Conservation (phyloP, 2,113 vertebrate species). For the Caranx melampygus region DNA sequence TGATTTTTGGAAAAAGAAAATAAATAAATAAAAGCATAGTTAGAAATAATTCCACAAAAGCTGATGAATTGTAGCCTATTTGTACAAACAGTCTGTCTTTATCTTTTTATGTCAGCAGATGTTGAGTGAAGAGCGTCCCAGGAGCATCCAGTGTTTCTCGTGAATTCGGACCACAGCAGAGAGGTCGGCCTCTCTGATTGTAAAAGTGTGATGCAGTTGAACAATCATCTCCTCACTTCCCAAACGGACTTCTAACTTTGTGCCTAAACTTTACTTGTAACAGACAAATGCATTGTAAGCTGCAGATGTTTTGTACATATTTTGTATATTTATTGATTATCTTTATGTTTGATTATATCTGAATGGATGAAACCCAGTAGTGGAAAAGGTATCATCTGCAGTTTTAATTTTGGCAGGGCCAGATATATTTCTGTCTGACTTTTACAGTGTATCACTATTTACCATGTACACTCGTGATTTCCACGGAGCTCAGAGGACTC, state of each 20-base stretch:
- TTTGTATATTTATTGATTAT: slow-evolving; percentile 77
- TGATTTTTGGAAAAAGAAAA: no score
- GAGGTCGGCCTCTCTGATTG: slow-evolving; percentile 80
- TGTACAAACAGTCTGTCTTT: not conserved
- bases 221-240: slow-evolving; percentile 90
- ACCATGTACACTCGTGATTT: slow-evolving; percentile 25
- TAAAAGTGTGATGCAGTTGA: slow-evolving; percentile 86
- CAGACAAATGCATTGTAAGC: slow-evolving; percentile 96
- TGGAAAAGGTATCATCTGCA: slow-evolving; percentile 48
- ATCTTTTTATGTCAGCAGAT: slow-evolving; percentile 35
- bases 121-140: slow-evolving; percentile 26
- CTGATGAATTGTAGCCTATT: not conserved
- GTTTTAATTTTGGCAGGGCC: slow-evolving; percentile 25
- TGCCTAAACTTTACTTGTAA: slow-evolving; percentile 92
- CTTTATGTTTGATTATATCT: slow-evolving; percentile 62
- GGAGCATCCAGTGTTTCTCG: slow-evolving; percentile 47
- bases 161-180: slow-evolving; percentile 69
- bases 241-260: slow-evolving; percentile 90
- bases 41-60: not conserved
- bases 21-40: no score
- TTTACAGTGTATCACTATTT: slow-evolving; percentile 54
- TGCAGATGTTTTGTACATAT: slow-evolving; percentile 80
- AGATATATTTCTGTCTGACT: slow-evolving; percentile 42
- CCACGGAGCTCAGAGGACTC: slow-evolving; percentile 54
- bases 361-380: slow-evolving; percentile 42